Evolutionary conservation across 2,797 vertebrate species (phyloP).

Genomic region (Parambassis ranga): DNA sequence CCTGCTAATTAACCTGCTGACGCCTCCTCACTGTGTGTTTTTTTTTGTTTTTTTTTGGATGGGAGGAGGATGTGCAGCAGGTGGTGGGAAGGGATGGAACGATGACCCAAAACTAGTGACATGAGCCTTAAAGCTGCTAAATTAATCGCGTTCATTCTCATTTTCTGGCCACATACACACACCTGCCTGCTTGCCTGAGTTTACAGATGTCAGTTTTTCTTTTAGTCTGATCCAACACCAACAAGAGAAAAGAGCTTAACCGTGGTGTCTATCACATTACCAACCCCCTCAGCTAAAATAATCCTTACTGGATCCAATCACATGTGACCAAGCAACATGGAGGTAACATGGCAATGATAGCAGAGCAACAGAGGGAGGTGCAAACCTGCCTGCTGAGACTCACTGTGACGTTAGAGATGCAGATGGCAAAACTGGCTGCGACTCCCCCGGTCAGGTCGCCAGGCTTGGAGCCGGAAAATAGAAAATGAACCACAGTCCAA

Average conservation of each 20-base stretch:
- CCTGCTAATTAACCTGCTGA: conserved; percentile 79
- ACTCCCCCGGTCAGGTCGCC: conserved; percentile 37
- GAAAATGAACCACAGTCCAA: conserved; percentile 34
- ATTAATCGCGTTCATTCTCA: conserved; percentile 15
- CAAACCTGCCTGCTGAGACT: conserved; percentile 44
- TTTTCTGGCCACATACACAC: conserved; percentile 1
- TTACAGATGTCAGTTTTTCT: neutral
- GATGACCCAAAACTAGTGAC: conserved; percentile 16
- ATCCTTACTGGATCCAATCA: conserved; percentile 1
- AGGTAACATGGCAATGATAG: neutral
- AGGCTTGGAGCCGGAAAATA: conserved; percentile 34
- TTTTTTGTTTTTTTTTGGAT: conserved; percentile 51
- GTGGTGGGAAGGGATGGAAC: conserved; percentile 25
- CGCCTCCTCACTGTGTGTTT: conserved; percentile 61
- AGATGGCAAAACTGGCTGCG: conserved; percentile 65
- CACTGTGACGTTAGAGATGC: conserved; percentile 54
- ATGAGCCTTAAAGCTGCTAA: conserved; percentile 18
- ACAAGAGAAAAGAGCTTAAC: neutral
- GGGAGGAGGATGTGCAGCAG: conserved; percentile 35
- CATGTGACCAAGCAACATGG: conserved; percentile 3
- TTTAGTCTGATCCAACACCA: neutral
- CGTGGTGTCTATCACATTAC: neutral
- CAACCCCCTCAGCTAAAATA: neutral
- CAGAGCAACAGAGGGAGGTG: conserved; percentile 13
- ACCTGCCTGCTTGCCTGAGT: neutral